Conservation (phyloP, 37 sponge, comb jelly and placozoan species). For the Tethya wilhelma region DNA sequence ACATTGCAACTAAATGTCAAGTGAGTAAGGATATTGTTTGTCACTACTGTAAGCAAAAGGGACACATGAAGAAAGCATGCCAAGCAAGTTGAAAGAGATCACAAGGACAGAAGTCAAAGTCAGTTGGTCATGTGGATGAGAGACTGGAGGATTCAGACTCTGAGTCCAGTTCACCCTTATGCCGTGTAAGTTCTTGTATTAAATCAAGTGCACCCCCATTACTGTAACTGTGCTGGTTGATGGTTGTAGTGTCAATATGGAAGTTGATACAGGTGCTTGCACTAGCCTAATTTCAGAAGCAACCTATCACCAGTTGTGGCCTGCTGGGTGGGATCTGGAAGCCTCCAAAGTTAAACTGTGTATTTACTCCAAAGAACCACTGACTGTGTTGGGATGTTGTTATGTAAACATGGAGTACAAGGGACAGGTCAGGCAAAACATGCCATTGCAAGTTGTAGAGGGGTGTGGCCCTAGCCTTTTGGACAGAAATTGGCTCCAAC, state of each 20-base stretch:
- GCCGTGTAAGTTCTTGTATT: too few relatives aligned
- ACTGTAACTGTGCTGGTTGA: neutral
- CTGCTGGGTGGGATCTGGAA: neutral
- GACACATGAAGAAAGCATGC: constrained; percentile 35
- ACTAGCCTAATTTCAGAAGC: constrained; percentile 18
- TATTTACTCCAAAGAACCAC: constrained; percentile 18
- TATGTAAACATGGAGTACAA: constrained; percentile 10
- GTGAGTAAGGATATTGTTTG: constrained; percentile 36
- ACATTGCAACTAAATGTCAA: constrained; percentile 17
- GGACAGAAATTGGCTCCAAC: constrained; percentile 47
- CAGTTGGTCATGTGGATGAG: too few relatives aligned
- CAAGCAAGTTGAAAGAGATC: neutral
- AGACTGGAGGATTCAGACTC: too few relatives aligned
- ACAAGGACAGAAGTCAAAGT: neutral
- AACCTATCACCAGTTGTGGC: neutral
- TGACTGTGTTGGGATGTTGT: constrained; percentile 19
- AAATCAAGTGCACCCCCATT: too few relatives aligned
- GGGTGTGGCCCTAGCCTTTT: constrained; percentile 45
- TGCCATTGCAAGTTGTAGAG: constrained; percentile 30
- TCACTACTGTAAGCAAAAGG: constrained; percentile 42
- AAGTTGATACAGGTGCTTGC: constrained; percentile 28
- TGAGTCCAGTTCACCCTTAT: too few relatives aligned
- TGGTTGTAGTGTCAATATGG: neutral
- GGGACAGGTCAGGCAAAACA: neutral
- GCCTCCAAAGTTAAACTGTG: constrained; percentile 2